phyloP scores from a whole-genome alignment of 2,797 vertebrate genomes.

The Miichthys miiuy region DNA sequence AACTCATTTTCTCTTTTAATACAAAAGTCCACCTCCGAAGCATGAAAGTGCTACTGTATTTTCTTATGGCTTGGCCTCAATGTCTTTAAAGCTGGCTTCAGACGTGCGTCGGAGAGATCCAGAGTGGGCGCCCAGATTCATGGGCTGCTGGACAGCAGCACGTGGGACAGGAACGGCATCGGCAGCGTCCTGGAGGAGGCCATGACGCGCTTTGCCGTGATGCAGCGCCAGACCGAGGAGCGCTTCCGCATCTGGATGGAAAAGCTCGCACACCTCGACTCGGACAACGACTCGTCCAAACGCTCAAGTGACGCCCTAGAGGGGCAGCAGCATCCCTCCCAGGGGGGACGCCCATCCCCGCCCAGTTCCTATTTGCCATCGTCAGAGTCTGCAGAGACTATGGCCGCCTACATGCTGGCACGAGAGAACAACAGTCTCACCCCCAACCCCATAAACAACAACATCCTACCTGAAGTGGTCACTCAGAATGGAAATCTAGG shows the following conservation, averaged over 20 bases:
- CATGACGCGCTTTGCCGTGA: conserved; percentile 94
- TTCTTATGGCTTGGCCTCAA: conserved; percentile 91
- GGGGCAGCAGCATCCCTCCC: conserved; percentile 85
- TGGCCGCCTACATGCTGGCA: conserved; percentile 86
- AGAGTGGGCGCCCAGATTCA: conserved; percentile 91
- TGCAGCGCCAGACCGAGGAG: conserved; percentile 96
- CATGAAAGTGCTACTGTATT: conserved; percentile 85
- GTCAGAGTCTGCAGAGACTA: conserved; percentile 88
- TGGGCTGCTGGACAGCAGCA: conserved; percentile 92
- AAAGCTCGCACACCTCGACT: conserved; percentile 91
- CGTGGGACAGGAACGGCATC: conserved; percentile 94
- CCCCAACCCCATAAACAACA: conserved; percentile 84
- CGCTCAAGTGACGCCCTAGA: conserved; percentile 88
- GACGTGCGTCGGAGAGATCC: conserved; percentile 91
- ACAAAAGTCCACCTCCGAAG: conserved; percentile 81
- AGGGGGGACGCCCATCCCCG: conserved; percentile 80
- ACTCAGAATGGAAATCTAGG: conserved; percentile 89
- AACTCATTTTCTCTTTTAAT: conserved; percentile 81
- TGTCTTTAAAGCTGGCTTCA: conserved; percentile 98
- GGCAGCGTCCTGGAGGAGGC: conserved; percentile 95
- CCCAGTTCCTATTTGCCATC: conserved; percentile 88
- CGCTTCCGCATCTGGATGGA: conserved; percentile 95
- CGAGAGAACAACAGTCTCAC: conserved; percentile 83
- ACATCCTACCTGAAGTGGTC: conserved; percentile 85
- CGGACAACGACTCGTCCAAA: conserved; percentile 86